Evolutionary conservation across 2,797 vertebrate species (phyloP), one percentile per base, ranked within the genome.

Genomic region (Danio albolineatus): DNA sequence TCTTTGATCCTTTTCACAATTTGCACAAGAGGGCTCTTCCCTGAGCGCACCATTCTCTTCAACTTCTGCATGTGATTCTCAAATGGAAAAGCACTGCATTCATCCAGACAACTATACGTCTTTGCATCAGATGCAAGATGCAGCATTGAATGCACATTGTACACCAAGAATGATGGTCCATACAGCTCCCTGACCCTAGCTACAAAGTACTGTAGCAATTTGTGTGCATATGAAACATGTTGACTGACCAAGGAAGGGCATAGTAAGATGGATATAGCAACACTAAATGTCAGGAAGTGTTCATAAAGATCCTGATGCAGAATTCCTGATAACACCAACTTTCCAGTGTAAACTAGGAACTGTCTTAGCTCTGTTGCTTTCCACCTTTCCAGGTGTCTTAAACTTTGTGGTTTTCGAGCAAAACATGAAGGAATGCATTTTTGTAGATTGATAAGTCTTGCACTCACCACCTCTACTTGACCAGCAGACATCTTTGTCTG

Each of bases 281-380:
- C 67, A 70, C 67, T 70, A 44, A 70, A 70, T 51, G 44, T 49
- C 10, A 72, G 28, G 49, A 72, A 72, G 49, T 53, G 48, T n/a
- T 53, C 17, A n/a, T 72, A 72, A 7, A 72, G 12, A 69, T 72
- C 48, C 14, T 72, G 10, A 13, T 28, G 49, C 12, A 72, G 69
- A 53, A 72, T 14, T 54, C 69, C 48, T 36, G 21, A 8, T 39
- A 72, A 38, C 19, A 53, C 69, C 19, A 54, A 4, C 39, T 72
- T 51, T 28, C 69, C 69, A 13, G 66, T 70, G 19, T 54, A 54
- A 54, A 54, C 8, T 17, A 54, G 17, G 53, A 54, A 54, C 19
- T 62, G 60, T 62, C 60, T 62, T 38, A 62, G 60, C n/a, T 64
- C 38, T 38, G 39, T 64, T 9, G 61, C 61, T 36, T 64, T 64